Evolutionary conservation across 2,113 vertebrate genomes (phyloP).

Genomic region (Cnemophilus loriae): DNA sequence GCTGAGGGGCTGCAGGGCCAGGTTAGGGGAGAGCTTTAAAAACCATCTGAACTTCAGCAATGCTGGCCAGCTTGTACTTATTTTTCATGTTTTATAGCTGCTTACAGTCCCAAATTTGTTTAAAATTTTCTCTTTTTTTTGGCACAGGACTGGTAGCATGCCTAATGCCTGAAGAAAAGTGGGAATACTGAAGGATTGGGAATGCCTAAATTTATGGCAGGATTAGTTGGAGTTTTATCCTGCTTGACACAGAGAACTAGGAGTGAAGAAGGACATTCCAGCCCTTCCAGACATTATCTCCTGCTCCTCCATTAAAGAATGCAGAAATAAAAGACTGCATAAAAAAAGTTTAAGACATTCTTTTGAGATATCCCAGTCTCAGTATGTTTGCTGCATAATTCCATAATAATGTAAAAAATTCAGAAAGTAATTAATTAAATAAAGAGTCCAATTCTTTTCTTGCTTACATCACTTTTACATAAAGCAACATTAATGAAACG

Average conservation of each 20-base stretch:
- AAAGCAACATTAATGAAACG: not conserved
- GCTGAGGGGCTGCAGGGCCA: not conserved
- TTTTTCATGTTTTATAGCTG: not conserved
- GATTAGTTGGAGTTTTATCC: conserved; percentile 16
- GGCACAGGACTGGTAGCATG: not conserved
- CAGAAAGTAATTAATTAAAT: not conserved
- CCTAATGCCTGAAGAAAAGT: not conserved
- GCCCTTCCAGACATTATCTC: not conserved
- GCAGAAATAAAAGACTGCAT: too few relatives aligned
- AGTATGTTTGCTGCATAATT: not conserved
- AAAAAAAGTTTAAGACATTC: too few relatives aligned
- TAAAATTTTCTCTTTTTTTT: not conserved
- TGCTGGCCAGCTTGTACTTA: not conserved
- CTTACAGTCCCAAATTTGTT: not conserved
- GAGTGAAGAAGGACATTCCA: conserved; percentile 19
- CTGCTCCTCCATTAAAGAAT: not conserved
- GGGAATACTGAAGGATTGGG: conserved; percentile 20
- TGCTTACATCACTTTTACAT: not conserved
- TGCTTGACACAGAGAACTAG: not conserved
- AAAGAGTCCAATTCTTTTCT: not conserved
- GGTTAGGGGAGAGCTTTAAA: not conserved
- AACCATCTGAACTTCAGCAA: not conserved
- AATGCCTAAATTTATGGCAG: conserved; percentile 40
- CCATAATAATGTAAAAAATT: not conserved
- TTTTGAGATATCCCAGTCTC: not conserved